Evolutionary conservation across 2,113 vertebrate species (phyloP).

Genomic region (Bos indicus): DNA sequence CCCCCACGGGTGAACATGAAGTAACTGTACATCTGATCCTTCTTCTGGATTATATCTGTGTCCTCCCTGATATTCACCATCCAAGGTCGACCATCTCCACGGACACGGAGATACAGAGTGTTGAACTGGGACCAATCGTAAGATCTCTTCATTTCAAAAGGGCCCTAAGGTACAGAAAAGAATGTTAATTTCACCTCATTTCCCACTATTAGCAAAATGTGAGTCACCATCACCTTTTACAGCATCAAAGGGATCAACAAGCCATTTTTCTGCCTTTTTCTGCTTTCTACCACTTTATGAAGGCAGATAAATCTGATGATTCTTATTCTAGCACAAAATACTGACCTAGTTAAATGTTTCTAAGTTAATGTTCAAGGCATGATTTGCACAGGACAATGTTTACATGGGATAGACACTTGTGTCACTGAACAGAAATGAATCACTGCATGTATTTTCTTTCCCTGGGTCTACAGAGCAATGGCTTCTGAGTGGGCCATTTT

Average conservation of each 20-base stretch:
- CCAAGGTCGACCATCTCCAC: conserved; percentile 96
- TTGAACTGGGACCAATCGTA: conserved; percentile 93
- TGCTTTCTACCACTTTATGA: not conserved
- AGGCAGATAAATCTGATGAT: not conserved
- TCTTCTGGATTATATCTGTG: conserved; percentile 85
- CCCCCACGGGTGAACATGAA: conserved; percentile 96
- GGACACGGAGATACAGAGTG: conserved; percentile 88
- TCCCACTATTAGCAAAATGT: not conserved
- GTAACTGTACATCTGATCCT: conserved; percentile 92
- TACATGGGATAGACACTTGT: not conserved
- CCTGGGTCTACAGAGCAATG: not conserved
- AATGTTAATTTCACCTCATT: conserved; percentile 46
- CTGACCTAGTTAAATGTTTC: not conserved
- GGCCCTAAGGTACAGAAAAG: conserved; percentile 77
- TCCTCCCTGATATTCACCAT: conserved; percentile 91
- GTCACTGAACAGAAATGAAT: not conserved
- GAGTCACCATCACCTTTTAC: not conserved
- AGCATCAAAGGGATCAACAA: not conserved
- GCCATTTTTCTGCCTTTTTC: not conserved
- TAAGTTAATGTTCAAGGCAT: not conserved
- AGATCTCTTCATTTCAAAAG: conserved; percentile 86
- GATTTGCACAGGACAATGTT: not conserved
- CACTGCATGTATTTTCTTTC: not conserved
- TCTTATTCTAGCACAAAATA: not conserved
- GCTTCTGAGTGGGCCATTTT: not conserved